Evolutionary conservation across 2,888 invertebrate genomes (phyloP), one percentile per base, ranked within the genome.

Genomic region (Xestia sexstrigata): DNA sequence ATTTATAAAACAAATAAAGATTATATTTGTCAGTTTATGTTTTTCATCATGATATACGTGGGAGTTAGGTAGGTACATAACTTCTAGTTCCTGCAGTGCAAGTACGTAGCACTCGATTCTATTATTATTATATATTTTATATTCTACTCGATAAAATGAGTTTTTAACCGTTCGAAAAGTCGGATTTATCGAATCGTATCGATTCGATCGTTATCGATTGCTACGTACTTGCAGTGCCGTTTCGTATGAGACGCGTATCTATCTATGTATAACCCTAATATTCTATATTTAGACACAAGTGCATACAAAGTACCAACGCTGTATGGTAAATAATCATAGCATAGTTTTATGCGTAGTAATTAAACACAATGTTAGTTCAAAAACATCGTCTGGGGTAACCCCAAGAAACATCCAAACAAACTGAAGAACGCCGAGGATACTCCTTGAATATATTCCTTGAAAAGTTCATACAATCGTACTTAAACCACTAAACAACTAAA

Each of bases 41-140:
- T 71, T 73, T 74, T 55, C 52, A 60, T 49, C 58, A 47, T 30
- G 62, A 62, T 15, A 23, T 76, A 52, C 62, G 68, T 66, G 45
- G 79, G 58, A 42, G 13, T 73, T 71, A 8, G 13, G 17, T 66
- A 58, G 63, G 17, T 45, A 63, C 9, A 26, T 55, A 65, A 73
- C 35, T 55, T 49, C 42, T 62, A 79, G 60, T 81, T 81, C 42
- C 83, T 60, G 83, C n/a, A n/a, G n/a, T n/a, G n/a, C n/a, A n/a
- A n/a, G n/a, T n/a, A n/a, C n/a, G n/a, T n/a, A n/a, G n/a, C n/a
- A n/a, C n/a, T n/a, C n/a, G n/a, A n/a, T n/a, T n/a, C n/a, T n/a
- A n/a, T n/a, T n/a, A n/a, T n/a, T n/a, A n/a, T n/a, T n/a, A n/a
- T n/a, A n/a, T n/a, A n/a, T n/a, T n/a, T n/a, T n/a, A n/a, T n/a